Evolutionary conservation across 2,113 vertebrate species (phyloP).

Genomic region (Pungitius pungitius): DNA sequence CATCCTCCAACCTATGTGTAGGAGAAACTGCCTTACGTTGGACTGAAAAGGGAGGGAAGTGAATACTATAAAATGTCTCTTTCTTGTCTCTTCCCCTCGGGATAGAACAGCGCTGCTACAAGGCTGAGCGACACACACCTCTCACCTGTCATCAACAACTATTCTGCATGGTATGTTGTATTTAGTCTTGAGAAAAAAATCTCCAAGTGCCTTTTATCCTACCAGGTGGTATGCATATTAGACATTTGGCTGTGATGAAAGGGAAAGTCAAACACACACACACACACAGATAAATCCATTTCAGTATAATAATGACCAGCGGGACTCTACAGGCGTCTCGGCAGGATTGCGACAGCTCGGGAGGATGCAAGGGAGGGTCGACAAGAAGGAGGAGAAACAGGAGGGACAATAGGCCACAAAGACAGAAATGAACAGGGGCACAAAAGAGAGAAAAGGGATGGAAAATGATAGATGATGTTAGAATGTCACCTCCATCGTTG

Average conservation of each 20-base stretch:
- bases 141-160: conserved; percentile 46
- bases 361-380: conserved; percentile 34
- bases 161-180: conserved; percentile 47
- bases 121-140: conserved; percentile 33
- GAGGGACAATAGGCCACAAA: conserved; percentile 46
- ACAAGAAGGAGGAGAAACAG: conserved; percentile 29
- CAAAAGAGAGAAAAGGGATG: conserved; percentile 48
- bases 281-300: conserved; percentile 39
- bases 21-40: conserved; percentile 14
- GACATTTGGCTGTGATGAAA: conserved; percentile 70
- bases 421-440: conserved; percentile 46
- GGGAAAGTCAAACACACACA: conserved; percentile 24
- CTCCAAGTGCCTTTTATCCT: conserved; percentile 62
- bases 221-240: conserved; percentile 70
- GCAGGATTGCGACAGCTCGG: conserved; percentile 53
- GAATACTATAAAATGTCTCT: conserved; percentile 41
- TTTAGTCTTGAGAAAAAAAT: conserved; percentile 49
- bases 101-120: conserved; percentile 18
- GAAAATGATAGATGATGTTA: conserved; percentile 69
- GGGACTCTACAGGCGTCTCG: conserved; percentile 58
- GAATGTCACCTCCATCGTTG: conserved; percentile 94
- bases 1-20: conserved; percentile 25
- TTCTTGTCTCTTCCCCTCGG: conserved; percentile 23
- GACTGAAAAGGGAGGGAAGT: conserved; percentile 25
- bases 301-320: conserved; percentile 64